Evolutionary conservation across 2,113 vertebrate genomes (phyloP), one percentile per base, ranked within the genome.

Genomic region (Lanius collurio): DNA sequence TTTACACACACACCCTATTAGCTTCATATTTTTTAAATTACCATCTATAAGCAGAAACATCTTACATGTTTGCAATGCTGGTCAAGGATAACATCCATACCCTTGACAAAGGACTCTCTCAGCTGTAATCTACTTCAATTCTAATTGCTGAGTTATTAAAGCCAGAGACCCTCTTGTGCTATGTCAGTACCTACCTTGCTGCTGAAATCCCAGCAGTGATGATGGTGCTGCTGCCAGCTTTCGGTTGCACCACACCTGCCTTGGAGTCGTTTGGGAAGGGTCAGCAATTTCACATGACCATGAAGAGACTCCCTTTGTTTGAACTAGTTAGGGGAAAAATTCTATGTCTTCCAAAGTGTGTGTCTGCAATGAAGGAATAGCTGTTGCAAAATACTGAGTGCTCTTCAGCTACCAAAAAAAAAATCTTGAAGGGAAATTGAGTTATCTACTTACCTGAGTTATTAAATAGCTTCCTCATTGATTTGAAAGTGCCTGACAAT

Each of bases 81-180:
- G 89, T 97, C 93, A 97, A 96, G 92, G 93, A 90, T 88, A 95
- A 91, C 70, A 85, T 83, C 87, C 70, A 60, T 57, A 81, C 65
- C 68, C 81, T 89, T 86, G 42, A 87, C 55, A 91, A 81, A 70
- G 83, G 64, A 62, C 37, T 93, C 64, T 78, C 83, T 89, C 90
- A 94, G 37, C 63, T 93, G 44, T 90, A 89, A 89, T 89, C 85
- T 94, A 71, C 88, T 94, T 92, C 92, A 85, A 4, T 81, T 78
- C 86, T 94, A 89, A 94, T 90, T 83, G 68, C 30, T 65, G 63
- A 64, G 82, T 89, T 87, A 89, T 69, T 85, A 85, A 89, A 96
- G 53, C 14, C 49, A 57, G 80, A 82, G 83, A 83, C n/a, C 23
- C 53, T 89, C 22, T 90, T 84, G 62, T 71, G 73, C 41, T 93